Evolutionary conservation across 2,888 invertebrate genomes (phyloP), one percentile per base, ranked within the genome.

Genomic region (Epinotia bilunana): DNA sequence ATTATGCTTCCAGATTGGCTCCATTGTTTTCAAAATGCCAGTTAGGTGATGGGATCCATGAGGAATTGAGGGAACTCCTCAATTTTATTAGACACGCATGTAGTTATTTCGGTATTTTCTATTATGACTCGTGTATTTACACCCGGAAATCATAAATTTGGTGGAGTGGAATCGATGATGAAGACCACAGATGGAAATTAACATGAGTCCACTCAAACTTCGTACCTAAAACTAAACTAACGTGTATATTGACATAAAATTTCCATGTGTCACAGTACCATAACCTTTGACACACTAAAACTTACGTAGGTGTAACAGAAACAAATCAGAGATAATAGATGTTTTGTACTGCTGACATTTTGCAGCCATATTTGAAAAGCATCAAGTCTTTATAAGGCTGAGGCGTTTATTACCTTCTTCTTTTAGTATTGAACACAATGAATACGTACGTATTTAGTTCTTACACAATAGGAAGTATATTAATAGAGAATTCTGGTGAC

Each of bases 261-360:
- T 58, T 68, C 16, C 13, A 2, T 39, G 3, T 43, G 20, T 23
- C 16, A 43, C 6, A 55, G 69, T 69, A 60, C 62, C n/a, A 53
- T 53, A 53, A 71, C 70, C 70, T 61, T 33, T 69, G 69, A 60
- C 69, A 68, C 57, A 75, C 39, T 71, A 65, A 23, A n/a, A 74
- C 7, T 3, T 18, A 12, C 60, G 39, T 58, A 67, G 60, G 64
- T 63, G 74, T 70, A 74, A 43, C 53, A 58, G 46, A 62, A 58
- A 68, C 28, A 67, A 63, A 75, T 75, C 61, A 28, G 13, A 62
- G 75, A 72, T 71, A 74, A 71, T 64, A 18, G 55, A 28, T 46
- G 61, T 75, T 75, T 72, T 57, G 65, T 67, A 64, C 58, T 65
- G 70, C 72, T 75, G 61, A 62, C 62, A 72, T 72, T 71, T 71